Conservation (phyloP, 2,888 invertebrate genomes). For the Cataglyphis rosenhaueri region DNA sequence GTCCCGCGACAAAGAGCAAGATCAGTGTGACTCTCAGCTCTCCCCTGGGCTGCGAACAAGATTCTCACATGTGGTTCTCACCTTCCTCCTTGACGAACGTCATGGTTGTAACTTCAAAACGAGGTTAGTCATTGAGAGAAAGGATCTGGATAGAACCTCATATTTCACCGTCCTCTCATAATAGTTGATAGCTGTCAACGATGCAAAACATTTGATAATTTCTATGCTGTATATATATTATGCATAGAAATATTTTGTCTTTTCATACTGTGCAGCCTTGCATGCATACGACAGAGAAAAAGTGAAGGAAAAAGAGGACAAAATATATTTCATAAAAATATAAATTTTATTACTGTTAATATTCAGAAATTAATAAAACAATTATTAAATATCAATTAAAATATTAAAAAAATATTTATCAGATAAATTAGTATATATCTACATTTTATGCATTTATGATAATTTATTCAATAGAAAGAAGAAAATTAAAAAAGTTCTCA, state of each 20-base stretch:
- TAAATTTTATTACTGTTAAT: not conserved
- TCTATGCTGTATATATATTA: not conserved
- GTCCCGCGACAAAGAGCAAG: slow-evolving; percentile 82
- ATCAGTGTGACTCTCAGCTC: slow-evolving; percentile 82
- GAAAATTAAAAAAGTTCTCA: not conserved
- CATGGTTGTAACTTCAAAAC: slow-evolving; percentile 63
- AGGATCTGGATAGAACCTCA: slow-evolving; percentile 38
- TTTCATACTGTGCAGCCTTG: not conserved
- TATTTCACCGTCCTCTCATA: not conserved
- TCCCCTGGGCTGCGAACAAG: slow-evolving; percentile 77
- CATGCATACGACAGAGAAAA: not conserved
- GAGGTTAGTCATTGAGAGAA: slow-evolving; percentile 55
- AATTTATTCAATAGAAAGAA: not conserved
- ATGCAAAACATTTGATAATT: not conserved
- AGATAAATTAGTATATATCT: not conserved
- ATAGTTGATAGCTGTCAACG: slow-evolving; percentile 19
- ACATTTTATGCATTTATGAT: not conserved
- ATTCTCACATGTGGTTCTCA: slow-evolving; percentile 77
- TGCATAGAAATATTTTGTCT: not conserved
- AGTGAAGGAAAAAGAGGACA: not conserved
- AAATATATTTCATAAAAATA: not conserved
- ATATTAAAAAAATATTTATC: not conserved
- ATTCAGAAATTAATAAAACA: not conserved
- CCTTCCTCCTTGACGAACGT: slow-evolving; percentile 62
- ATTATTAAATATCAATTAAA: not conserved